These are phyloP conservation scores for Eulemur albifrons DNA, from an alignment of 2,797 vertebrate species.

Conservation along the genomic window DNA sequence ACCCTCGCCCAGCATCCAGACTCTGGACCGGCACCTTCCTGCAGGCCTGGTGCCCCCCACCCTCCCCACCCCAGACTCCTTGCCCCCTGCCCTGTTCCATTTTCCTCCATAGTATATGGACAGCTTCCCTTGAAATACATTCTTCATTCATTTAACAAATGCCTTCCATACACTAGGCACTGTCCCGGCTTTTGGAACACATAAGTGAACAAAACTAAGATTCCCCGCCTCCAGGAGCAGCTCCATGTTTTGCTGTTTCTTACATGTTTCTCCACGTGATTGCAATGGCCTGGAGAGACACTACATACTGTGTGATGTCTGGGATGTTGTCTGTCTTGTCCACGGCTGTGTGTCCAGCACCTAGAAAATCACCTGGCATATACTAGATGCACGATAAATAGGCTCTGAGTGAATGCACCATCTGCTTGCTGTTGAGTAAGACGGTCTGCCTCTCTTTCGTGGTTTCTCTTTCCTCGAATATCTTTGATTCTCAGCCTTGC, in stretches of 20 bases:
- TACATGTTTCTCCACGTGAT: not conserved
- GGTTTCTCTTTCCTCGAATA: not conserved
- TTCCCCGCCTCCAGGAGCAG: accelerated
- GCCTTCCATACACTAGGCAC: too few relatives aligned
- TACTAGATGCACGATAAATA: not conserved
- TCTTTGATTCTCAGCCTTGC: not conserved
- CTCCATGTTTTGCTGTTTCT: not conserved
- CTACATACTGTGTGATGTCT: not conserved
- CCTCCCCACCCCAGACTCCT: not conserved
- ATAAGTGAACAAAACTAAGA: not conserved
- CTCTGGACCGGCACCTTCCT: not conserved
- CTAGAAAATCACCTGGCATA: not conserved
- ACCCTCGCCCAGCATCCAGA: not conserved
- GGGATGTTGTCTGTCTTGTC: not conserved
- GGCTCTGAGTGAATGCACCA: not conserved
- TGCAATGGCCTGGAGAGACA: not conserved
- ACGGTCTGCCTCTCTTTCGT: not conserved
- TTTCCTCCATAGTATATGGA: not conserved
- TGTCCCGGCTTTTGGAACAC: not conserved
- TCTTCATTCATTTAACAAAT: not conserved
- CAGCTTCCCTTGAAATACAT: not conserved
- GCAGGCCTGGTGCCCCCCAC: not conserved
- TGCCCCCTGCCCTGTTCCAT: not conserved
- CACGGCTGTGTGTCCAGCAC: not conserved
- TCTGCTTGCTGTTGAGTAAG: not conserved